phyloP scores from a whole-genome alignment of 2,113 vertebrate genomes.

The Pachyramphus minor region DNA sequence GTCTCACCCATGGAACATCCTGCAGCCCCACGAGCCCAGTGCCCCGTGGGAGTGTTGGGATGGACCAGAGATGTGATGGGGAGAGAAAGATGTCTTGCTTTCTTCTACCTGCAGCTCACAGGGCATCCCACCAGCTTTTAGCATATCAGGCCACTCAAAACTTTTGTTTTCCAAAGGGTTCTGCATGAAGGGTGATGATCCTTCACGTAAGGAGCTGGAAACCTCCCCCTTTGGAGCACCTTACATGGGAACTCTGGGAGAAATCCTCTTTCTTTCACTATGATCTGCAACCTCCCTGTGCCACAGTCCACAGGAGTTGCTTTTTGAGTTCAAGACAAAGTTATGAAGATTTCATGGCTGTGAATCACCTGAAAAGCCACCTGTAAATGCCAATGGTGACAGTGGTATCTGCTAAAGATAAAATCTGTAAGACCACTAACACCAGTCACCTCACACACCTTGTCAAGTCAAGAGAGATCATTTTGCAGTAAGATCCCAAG shows the following conservation, averaged over 20 bases:
- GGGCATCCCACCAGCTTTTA: neutral
- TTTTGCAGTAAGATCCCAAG: neutral
- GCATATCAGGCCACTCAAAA: neutral
- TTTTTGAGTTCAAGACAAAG: neutral
- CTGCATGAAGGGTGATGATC: no score
- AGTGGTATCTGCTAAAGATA: neutral
- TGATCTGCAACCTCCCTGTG: neutral
- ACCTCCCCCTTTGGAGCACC: neutral
- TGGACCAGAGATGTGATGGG: neutral
- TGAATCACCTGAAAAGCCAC: neutral
- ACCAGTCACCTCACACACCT: neutral
- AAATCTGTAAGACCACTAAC: neutral
- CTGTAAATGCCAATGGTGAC: neutral
- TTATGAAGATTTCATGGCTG: neutral
- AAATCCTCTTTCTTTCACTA: neutral
- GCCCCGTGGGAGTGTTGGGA: neutral
- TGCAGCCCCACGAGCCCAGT: neutral
- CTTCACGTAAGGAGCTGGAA: neutral
- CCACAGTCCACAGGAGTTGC: neutral
- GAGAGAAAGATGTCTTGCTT: neutral
- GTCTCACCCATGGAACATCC: neutral
- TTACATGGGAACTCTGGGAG: neutral
- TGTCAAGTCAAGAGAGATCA: neutral
- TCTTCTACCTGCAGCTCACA: neutral
- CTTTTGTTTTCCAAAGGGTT: neutral